Conservation (phyloP, 2,113 vertebrate species). For the Hiodon tergisus region DNA sequence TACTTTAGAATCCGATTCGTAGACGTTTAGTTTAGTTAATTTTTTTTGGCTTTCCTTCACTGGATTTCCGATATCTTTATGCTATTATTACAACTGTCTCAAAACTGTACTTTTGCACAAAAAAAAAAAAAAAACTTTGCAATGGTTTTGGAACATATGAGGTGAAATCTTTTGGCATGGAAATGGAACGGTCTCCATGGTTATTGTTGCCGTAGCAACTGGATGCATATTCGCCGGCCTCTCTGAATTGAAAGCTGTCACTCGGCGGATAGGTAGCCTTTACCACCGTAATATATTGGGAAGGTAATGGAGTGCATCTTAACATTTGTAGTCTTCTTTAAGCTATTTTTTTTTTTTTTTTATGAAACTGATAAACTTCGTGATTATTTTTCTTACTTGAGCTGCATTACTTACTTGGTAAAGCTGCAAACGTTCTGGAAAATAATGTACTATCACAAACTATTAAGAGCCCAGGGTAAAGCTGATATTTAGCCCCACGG, state of each 20-base stretch:
- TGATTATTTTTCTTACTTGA: not conserved
- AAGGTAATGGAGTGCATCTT: no score
- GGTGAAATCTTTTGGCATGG: constrained; percentile 7
- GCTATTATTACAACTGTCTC: no score
- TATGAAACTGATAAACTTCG: not conserved
- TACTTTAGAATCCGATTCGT: no score
- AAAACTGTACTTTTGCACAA: not conserved
- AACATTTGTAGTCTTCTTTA: not conserved
- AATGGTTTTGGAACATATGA: not conserved
- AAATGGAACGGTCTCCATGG: constrained; percentile 19
- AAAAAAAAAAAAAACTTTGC: not conserved
- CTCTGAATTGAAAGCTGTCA: not conserved
- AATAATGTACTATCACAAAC: not conserved
- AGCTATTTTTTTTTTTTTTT: not conserved
- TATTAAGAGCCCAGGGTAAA: not conserved
- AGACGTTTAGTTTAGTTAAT: no score
- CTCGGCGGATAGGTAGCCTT: not conserved
- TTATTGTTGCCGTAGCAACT: constrained; percentile 33
- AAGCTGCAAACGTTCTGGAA: no score
- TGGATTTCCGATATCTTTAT: no score
- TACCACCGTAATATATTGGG: not conserved
- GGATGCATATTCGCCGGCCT: constrained; percentile 17
- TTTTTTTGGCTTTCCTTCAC: no score
- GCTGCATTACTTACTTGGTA: no score
- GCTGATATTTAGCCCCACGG: not conserved